A percentile compares a stretch with the other conserved stretches of the same genome.
Evolutionary conservation across 2,888 invertebrate species (phyloP).

Genomic region (Barypeithes pellucidus): DNA sequence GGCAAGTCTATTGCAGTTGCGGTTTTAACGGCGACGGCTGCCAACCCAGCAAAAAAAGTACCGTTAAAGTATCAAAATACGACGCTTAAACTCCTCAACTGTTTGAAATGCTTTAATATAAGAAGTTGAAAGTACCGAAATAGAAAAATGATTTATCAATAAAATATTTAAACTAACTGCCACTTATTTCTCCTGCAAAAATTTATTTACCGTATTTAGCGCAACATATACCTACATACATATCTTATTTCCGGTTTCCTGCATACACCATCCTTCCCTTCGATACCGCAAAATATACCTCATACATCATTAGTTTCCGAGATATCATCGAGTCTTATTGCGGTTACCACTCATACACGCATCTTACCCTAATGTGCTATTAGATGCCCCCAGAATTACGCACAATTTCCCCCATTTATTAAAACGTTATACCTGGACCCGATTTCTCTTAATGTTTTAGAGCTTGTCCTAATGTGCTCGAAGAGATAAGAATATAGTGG

Average conservation of each 20-base stretch:
- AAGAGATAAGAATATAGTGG: conserved; percentile 47
- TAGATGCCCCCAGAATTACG: conserved; percentile 48
- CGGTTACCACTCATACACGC: conserved; percentile 40
- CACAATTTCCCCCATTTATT: conserved; percentile 52
- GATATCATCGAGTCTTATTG: conserved; percentile 41
- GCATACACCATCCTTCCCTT: conserved; percentile 3
- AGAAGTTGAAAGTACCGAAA: no score
- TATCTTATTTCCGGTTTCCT: conserved; percentile 14
- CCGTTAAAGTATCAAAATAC: no score
- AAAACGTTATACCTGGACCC: conserved; percentile 50
- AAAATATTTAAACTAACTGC: no score
- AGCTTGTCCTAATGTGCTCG: conserved; percentile 50
- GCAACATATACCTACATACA: background rate
- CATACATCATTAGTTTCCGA: conserved; percentile 29
- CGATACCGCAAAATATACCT: background rate
- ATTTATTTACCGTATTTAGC: background rate
- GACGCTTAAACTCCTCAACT: no score
- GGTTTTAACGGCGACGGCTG: no score
- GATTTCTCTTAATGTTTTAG: conserved; percentile 48
- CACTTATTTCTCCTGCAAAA: background rate
- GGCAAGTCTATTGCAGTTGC: no score
- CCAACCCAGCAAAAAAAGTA: no score
- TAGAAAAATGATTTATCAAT: no score
- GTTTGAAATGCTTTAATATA: no score
- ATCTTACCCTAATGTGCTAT: conserved; percentile 43